A percentile compares a stretch with the other conserved stretches of the same genome.
phyloP scores from a whole-genome alignment of 2,888 invertebrate genomes.

The Operophtera brumata region DNA sequence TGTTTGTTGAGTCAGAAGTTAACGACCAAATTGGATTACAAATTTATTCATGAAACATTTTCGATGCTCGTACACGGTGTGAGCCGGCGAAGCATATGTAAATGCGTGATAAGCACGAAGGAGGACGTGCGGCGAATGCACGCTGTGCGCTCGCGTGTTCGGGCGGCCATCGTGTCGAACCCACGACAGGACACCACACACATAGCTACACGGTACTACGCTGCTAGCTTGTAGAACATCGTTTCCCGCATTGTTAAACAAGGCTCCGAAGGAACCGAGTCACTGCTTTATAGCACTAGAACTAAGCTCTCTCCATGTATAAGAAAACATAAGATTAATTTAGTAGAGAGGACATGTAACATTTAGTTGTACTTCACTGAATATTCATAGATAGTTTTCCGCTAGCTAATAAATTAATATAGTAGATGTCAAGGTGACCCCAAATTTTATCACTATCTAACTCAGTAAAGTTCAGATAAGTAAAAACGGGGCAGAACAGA shows the following conservation, averaged over 20 bases:
- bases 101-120: slow-evolving; percentile 75
- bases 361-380: no score
- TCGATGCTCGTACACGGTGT: slow-evolving; percentile 72
- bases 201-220: slow-evolving; percentile 18
- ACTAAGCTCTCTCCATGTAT: not conserved
- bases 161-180: slow-evolving; percentile 17
- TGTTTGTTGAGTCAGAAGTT: slow-evolving; percentile 65
- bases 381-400: no score
- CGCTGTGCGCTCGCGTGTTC: slow-evolving; percentile 38
- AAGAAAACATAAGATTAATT: no score
- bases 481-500: no score
- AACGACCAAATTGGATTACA: slow-evolving; percentile 74
- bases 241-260: slow-evolving; percentile 60
- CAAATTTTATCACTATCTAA: no score
- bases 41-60: slow-evolving; percentile 79
- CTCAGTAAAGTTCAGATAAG: no score
- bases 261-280: slow-evolving; percentile 45
- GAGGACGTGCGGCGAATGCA: slow-evolving; percentile 56
- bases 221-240: slow-evolving; percentile 33
- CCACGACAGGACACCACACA: slow-evolving; percentile 8
- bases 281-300: slow-evolving; percentile 21
- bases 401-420: no score
- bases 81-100: slow-evolving; percentile 74
- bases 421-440: no score
- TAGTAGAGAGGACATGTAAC: no score